Conservation (phyloP, 2,797 vertebrate genomes). For the Lutjanus argentimaculatus region DNA sequence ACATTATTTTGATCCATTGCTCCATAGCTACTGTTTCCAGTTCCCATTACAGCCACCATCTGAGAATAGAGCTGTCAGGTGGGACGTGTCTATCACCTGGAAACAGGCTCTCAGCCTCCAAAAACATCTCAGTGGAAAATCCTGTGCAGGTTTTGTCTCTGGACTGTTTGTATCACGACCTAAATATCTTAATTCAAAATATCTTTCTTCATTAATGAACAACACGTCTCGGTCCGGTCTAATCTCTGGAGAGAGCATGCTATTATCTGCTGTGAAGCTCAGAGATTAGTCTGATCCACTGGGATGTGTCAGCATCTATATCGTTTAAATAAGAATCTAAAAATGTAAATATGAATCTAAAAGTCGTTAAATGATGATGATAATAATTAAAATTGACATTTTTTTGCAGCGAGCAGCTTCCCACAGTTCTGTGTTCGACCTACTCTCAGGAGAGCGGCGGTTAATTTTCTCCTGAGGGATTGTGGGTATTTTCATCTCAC, state of each 20-base stretch:
- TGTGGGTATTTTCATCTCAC: constrained; percentile 60
- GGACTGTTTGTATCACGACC: constrained; percentile 9
- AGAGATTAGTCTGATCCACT: constrained; percentile 25
- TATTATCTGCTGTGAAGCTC: constrained; percentile 25
- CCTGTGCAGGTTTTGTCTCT: not conserved
- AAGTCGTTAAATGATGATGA: constrained; percentile 33
- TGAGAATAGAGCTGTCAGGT: constrained; percentile 16
- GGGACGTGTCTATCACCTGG: constrained; percentile 49
- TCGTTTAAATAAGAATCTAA: constrained; percentile 18
- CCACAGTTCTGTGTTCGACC: not conserved
- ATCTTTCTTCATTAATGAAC: constrained; percentile 19
- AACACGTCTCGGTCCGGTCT: constrained; percentile 16
- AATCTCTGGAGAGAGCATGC: constrained; percentile 36
- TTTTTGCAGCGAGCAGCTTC: not conserved
- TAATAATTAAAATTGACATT: constrained; percentile 47
- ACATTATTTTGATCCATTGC: constrained; percentile 32
- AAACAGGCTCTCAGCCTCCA: constrained; percentile 22
- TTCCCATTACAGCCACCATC: constrained; percentile 32
- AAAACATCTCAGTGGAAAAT: not conserved
- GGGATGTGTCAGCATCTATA: constrained; percentile 1
- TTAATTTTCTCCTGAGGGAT: constrained; percentile 55
- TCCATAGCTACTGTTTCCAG: constrained; percentile 17
- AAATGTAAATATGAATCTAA: constrained; percentile 45
- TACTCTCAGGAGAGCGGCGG: constrained; percentile 41
- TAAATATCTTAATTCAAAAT: constrained; percentile 26